Conservation (phyloP, 1,140 invertebrate species). For the Penaeus indicus region DNA sequence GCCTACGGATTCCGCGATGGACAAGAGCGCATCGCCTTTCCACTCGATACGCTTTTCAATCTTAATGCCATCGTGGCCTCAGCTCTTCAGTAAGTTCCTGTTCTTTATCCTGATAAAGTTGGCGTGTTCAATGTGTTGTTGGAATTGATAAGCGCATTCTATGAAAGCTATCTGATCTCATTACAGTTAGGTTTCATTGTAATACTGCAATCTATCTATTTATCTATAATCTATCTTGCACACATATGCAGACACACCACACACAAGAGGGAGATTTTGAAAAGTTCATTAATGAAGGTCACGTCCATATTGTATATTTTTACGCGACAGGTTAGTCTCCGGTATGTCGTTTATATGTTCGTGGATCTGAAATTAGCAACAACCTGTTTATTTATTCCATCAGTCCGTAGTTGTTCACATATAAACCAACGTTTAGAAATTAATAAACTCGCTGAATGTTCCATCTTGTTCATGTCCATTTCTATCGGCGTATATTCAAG, state of each 20-base stretch:
- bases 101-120: background rate
- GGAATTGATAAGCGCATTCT: no score
- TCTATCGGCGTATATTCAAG: no score
- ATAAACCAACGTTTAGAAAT: no score
- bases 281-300: constrained; percentile 6
- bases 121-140: no score
- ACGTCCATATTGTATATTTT: constrained; percentile 18
- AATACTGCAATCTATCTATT: no score
- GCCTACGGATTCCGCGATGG: constrained; percentile 50
- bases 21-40: constrained; percentile 52
- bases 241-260: no score
- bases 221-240: no score
- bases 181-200: no score
- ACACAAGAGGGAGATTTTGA: constrained; percentile 10
- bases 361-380: background rate
- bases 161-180: no score
- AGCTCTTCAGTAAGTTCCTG: constrained; percentile 44
- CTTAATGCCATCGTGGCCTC: constrained; percentile 54
- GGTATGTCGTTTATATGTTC: background rate
- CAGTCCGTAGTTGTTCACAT: no score
- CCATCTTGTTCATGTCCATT: no score
- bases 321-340: background rate
- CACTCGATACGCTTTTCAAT: constrained; percentile 52
- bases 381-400: background rate
- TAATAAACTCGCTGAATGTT: no score